Base-by-base conservation (phyloP, 2,113 vertebrate genomes). In the Oreotragus oreotragus region DNA sequence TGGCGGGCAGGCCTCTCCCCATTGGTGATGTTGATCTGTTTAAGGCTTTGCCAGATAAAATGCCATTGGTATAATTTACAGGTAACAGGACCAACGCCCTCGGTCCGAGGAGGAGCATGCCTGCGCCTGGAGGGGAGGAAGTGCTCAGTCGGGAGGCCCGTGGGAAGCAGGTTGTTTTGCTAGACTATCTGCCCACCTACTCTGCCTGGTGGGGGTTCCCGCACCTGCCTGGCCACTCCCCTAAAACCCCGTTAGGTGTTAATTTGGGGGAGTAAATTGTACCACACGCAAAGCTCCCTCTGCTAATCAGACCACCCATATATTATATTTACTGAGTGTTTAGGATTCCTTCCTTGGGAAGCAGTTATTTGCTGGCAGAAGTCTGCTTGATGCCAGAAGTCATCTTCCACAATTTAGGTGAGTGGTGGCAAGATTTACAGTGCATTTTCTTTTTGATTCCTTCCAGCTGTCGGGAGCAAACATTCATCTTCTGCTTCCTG, bases 401-500 rank as follows among this genome's bases (percentile, higher is more conserved):
- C 96, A 97, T 98, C 96, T 81, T 98, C 97, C 97, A 97, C 92
- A 98, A 96, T 98, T 98, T 97, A 77, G 88, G 88, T 94, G 43
- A 33, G 12, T n/a, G 23, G 16, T 49, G 36, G 76, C 73, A 96
- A 96, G 97, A 98, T 98, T 98, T 97, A 97, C 91, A 94, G 28
- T 73, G 49, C 93, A 90, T 98, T 97, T 98, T 96, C 97, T 97
- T 98, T 80, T 89, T 93, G 95, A 49, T 88, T 98, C 81, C 91
- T 97, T 96, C 97, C 92, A 97, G 93, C 93, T 95, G 97, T 97
- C 81, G 81, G 94, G 84, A 97, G 98, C 96, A 92, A 96, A 81
- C 95, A 97, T 98, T 96, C 90, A 97, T 98, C 98, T 98, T 98
- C 93, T 14, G 55, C 39, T 96, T 96, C 96, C 96, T 97, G 94